A percentile compares a stretch with the other conserved stretches of the same genome.
phyloP scores from a whole-genome alignment of 2,113 vertebrate genomes.

The Pteruthius melanotis region DNA sequence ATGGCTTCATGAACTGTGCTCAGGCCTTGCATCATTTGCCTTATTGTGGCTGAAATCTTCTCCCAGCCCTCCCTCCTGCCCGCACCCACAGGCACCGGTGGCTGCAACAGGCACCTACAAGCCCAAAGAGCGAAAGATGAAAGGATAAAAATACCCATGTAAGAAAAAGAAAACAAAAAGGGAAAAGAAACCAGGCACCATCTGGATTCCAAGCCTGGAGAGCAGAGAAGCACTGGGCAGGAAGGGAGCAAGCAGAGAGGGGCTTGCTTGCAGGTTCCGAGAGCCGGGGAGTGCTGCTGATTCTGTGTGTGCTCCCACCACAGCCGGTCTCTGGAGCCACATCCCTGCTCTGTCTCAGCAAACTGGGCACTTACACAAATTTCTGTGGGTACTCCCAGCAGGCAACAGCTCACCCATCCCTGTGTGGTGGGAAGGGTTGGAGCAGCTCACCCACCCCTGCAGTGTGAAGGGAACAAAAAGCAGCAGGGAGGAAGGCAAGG shows the following conservation, averaged over 20 bases:
- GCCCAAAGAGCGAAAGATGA: not conserved
- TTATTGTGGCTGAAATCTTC: not conserved
- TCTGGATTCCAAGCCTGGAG: not conserved
- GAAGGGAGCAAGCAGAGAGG: not conserved
- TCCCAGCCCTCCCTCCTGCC: not conserved
- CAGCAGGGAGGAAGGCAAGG: not conserved
- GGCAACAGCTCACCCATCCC: not conserved
- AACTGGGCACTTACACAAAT: not conserved
- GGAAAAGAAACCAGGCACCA: rapidly evolving
- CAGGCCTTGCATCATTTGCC: rapidly evolving
- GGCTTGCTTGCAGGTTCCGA: not conserved
- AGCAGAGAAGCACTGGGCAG: not conserved
- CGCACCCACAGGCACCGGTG: rapidly evolving
- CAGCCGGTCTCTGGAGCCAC: rapidly evolving
- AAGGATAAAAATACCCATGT: not conserved
- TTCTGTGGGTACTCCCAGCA: not conserved
- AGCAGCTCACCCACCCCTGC: not conserved
- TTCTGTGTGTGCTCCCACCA: not conserved
- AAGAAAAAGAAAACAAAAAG: not conserved
- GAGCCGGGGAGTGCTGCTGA: not conserved
- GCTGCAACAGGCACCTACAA: not conserved
- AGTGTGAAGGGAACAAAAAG: not conserved
- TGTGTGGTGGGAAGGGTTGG: not conserved
- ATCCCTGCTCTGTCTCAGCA: not conserved
- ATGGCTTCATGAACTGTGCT: not conserved